These are phyloP conservation scores for Monopis laevigella DNA, from an alignment of 2,888 invertebrate species.

Conservation along the genomic window DNA sequence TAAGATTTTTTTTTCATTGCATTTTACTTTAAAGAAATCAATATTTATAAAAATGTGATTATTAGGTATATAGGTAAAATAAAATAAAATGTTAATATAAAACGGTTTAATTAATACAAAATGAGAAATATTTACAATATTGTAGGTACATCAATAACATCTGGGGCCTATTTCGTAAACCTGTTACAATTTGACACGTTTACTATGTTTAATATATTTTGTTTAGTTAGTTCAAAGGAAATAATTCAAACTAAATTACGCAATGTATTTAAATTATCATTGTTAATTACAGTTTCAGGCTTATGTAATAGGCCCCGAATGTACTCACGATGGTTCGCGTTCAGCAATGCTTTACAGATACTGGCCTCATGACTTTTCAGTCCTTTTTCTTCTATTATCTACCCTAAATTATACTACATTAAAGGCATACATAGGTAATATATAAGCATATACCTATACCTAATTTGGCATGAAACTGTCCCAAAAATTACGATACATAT, in stretches of 20 bases:
- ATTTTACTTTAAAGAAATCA: not conserved
- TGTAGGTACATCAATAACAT: conserved; percentile 63
- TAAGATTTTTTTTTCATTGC: too few relatives aligned
- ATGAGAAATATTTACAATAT: conserved; percentile 59
- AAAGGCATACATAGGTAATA: too few relatives aligned
- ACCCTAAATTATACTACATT: not conserved
- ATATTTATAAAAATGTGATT: not conserved
- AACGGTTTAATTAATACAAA: conserved; percentile 30
- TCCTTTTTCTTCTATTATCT: conserved; percentile 5
- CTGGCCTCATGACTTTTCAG: conserved; percentile 9
- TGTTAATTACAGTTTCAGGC: too few relatives aligned
- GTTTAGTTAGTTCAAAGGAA: too few relatives aligned
- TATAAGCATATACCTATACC: conserved; percentile 1
- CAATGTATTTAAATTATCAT: too few relatives aligned
- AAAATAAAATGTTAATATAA: not conserved
- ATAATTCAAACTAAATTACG: too few relatives aligned
- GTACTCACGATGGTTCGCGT: not conserved
- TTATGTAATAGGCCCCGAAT: too few relatives aligned
- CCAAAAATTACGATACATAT: too few relatives aligned
- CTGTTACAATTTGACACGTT: too few relatives aligned
- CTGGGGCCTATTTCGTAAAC: too few relatives aligned
- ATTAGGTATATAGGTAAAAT: not conserved
- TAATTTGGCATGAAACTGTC: conserved; percentile 8
- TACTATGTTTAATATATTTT: too few relatives aligned
- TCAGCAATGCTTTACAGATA: not conserved